Conservation (phyloP, 1,140 invertebrate species). For the Rhyacophila brunnea region DNA sequence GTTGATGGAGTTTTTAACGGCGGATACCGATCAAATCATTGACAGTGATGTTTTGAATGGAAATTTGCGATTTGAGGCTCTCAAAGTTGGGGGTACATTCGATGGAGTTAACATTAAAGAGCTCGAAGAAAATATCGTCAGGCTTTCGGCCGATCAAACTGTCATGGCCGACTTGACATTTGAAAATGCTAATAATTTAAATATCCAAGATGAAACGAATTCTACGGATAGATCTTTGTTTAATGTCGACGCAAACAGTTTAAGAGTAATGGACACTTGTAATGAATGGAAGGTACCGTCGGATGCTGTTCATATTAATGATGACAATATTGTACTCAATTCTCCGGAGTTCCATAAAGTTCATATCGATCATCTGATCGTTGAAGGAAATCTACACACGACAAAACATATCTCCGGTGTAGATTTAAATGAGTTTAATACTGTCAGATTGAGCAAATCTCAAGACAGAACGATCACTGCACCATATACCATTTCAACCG, state of each 20-base stretch:
- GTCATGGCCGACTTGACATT: conserved; percentile 24
- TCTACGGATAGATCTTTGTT: neutral
- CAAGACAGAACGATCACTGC: conserved; percentile 14
- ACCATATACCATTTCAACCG: conserved; percentile 17
- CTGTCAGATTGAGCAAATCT: conserved; percentile 27
- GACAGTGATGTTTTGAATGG: conserved; percentile 41
- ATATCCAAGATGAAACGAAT: conserved; percentile 12
- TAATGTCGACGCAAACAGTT: conserved; percentile 14
- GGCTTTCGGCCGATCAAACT: conserved; percentile 39
- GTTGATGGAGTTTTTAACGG: conserved; percentile 45
- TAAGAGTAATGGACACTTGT: conserved; percentile 21
- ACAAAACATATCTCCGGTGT: conserved; percentile 9
- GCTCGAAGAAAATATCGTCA: conserved; percentile 39
- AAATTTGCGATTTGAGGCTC: conserved; percentile 44
- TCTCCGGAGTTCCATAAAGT: conserved; percentile 23
- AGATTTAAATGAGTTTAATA: conserved; percentile 23
- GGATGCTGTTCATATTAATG: conserved; percentile 9
- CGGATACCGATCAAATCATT: conserved; percentile 44
- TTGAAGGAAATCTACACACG: conserved; percentile 24
- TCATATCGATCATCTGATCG: conserved; percentile 14
- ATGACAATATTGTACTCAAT: conserved; percentile 15
- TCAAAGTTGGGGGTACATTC: conserved; percentile 39
- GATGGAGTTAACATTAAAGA: conserved; percentile 41
- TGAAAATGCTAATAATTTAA: conserved; percentile 18
- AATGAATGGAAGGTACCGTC: conserved; percentile 26